These are phyloP conservation scores for Neopelma chrysocephalum DNA, from an alignment of 2,797 vertebrate genomes.

Conservation along the genomic window DNA sequence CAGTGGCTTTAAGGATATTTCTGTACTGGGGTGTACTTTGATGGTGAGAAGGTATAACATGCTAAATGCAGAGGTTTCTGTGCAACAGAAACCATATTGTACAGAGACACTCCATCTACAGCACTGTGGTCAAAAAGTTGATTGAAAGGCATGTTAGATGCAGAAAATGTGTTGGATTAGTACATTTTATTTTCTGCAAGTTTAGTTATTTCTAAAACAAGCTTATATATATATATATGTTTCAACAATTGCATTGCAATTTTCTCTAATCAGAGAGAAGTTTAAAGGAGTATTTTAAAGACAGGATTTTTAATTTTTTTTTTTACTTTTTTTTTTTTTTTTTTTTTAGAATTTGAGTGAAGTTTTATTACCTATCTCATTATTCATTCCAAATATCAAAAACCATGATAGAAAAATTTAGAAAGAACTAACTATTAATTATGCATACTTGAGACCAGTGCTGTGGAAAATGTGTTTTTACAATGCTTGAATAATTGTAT, in stretches of 20 bases:
- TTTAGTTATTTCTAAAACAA: constrained; percentile 31
- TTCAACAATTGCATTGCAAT: neutral
- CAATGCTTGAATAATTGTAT: neutral
- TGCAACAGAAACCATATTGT: constrained; percentile 71
- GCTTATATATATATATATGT: neutral
- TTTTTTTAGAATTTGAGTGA: neutral
- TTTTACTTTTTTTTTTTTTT: neutral
- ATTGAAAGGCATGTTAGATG: constrained; percentile 65
- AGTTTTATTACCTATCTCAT: neutral
- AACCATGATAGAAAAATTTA: neutral
- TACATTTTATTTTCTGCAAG: constrained; percentile 36
- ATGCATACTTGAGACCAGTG: neutral
- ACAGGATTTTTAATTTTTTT: too few relatives aligned
- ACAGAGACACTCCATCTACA: constrained; percentile 60
- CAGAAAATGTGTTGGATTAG: constrained; percentile 44
- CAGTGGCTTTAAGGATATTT: constrained; percentile 66
- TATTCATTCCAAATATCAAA: neutral
- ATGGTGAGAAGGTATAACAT: constrained; percentile 68
- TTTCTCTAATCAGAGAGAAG: neutral
- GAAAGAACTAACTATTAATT: neutral
- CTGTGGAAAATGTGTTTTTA: neutral
- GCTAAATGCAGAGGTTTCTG: constrained; percentile 71
- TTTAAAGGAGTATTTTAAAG: neutral
- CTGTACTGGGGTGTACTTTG: constrained; percentile 57
- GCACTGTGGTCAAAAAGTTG: constrained; percentile 63